These are phyloP conservation scores for Antedon bifida DNA, from an alignment of 35 echinoderm and acorn worm species.

Conservation along the genomic window DNA sequence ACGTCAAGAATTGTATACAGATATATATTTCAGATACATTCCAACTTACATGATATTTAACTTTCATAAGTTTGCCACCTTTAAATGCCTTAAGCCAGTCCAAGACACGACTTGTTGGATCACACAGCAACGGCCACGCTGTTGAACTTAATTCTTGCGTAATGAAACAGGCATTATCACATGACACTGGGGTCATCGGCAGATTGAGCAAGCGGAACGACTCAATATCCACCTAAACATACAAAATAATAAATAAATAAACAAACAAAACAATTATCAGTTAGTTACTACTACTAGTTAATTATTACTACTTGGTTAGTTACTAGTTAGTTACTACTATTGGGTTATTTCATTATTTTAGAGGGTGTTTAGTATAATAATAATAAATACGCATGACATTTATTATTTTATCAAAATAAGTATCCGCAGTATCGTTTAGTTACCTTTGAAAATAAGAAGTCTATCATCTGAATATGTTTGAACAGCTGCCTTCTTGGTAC, in stretches of 20 bases:
- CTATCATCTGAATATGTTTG: conserved; percentile 52
- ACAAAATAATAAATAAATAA: too few relatives aligned
- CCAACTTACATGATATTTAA: conserved; percentile 89
- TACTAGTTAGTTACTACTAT: not conserved
- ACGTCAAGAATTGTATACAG: not conserved
- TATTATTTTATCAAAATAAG: too few relatives aligned
- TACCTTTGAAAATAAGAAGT: conserved; percentile 68
- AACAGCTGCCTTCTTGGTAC: conserved; percentile 73
- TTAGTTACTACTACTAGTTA: not conserved
- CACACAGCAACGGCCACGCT: conserved; percentile 76
- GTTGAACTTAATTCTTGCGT: conserved; percentile 81
- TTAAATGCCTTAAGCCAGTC: conserved; percentile 85
- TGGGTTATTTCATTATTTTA: too few relatives aligned
- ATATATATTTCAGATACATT: not conserved
- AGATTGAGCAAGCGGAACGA: conserved; percentile 58
- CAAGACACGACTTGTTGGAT: conserved; percentile 66
- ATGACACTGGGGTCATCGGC: conserved; percentile 48
- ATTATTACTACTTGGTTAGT: not conserved
- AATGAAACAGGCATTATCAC: conserved; percentile 73
- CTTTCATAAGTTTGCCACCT: conserved; percentile 33
- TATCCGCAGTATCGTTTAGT: not conserved
- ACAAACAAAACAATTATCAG: not conserved
- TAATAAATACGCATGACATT: too few relatives aligned
- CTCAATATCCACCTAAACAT: conserved; percentile 76
- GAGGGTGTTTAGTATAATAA: too few relatives aligned